phyloP scores from a whole-genome alignment of 2,113 vertebrate species.

The Australoheros scitulus region DNA sequence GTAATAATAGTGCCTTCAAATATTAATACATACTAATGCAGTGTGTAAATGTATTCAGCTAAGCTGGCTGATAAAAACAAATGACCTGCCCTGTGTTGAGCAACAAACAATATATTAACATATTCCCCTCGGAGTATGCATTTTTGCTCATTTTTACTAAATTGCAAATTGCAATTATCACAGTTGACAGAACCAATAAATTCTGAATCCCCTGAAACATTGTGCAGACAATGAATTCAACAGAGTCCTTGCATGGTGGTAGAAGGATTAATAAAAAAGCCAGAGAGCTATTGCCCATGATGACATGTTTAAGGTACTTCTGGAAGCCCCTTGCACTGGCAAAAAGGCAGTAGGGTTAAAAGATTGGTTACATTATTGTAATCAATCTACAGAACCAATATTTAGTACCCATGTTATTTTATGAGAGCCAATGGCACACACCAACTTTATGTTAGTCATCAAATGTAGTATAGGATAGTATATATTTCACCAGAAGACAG shows the following conservation, averaged over 20 bases:
- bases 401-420: not conserved
- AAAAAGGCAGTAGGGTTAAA: not conserved
- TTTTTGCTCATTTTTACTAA: conserved; percentile 49
- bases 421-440: not conserved
- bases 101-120: conserved; percentile 54
- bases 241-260: conserved; percentile 31
- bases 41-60: conserved; percentile 30
- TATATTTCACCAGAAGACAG: not conserved
- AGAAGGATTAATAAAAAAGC: conserved; percentile 33
- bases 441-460: not conserved
- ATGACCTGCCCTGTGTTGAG: conserved; percentile 43
- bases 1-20: conserved; percentile 27
- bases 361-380: conserved; percentile 1
- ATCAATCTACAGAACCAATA: conserved; percentile 1
- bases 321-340: not conserved
- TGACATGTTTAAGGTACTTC: not conserved
- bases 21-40: conserved; percentile 18
- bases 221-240: conserved; percentile 25
- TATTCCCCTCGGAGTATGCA: conserved; percentile 12
- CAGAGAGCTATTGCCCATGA: not conserved
- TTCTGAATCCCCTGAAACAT: conserved; percentile 38
- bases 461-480: not conserved
- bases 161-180: conserved; percentile 60
- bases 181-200: conserved; percentile 49
- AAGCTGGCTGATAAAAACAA: conserved; percentile 50